These are phyloP conservation scores for Chaetodon trifasciatus DNA, from an alignment of 2,797 vertebrate genomes.

Conservation along the genomic window DNA sequence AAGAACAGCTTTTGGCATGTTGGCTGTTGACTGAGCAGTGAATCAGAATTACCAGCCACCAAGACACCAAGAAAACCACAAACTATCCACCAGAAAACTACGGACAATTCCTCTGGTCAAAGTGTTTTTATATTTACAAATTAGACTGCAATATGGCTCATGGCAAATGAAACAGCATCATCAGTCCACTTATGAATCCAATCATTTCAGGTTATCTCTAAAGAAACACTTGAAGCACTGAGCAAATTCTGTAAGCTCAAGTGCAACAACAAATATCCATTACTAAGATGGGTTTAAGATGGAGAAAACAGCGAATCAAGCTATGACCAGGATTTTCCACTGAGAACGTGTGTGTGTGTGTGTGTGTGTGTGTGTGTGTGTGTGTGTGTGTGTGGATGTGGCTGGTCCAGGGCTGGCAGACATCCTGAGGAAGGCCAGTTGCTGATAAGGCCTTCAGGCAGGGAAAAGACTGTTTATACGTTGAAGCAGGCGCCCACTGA, in stretches of 20 bases:
- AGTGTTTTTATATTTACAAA: neutral
- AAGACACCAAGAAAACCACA: neutral
- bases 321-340: slow-evolving; percentile 61
- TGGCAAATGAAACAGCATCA: neutral
- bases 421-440: slow-evolving; percentile 86
- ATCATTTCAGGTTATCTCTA: slow-evolving; percentile 8
- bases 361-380: slow-evolving; percentile 17
- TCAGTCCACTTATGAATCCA: slow-evolving; percentile 9
- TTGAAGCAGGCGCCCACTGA: slow-evolving; percentile 71
- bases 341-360: neutral
- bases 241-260: slow-evolving; percentile 1
- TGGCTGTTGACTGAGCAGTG: slow-evolving; percentile 4
- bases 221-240: slow-evolving; percentile 12
- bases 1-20: slow-evolving; percentile 32
- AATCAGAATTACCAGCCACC: slow-evolving; percentile 1
- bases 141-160: neutral
- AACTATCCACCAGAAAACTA: neutral
- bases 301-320: slow-evolving; percentile 25
- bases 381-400: neutral
- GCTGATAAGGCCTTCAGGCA: slow-evolving; percentile 82
- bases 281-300: slow-evolving; percentile 25
- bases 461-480: slow-evolving; percentile 78
- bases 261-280: slow-evolving; percentile 30
- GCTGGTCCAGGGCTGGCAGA: slow-evolving; percentile 62
- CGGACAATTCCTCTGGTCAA: neutral